Base-by-base conservation (phyloP, 2,888 invertebrate species). In the Brenthis daphne region DNA sequence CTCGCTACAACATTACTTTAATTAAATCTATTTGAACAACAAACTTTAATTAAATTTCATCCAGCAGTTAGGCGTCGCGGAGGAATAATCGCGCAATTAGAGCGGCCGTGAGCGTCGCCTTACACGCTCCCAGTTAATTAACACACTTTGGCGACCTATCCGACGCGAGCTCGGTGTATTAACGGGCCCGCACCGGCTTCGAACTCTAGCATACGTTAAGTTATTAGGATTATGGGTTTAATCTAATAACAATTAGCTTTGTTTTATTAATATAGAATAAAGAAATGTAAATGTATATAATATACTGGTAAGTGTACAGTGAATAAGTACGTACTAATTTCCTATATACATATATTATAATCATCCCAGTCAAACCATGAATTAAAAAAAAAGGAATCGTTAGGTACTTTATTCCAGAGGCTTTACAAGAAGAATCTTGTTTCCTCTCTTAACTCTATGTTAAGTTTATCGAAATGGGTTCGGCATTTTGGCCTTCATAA, bases 21-120 rank as follows among this genome's bases (percentile, higher is more conserved):
- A 93, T 93, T 93, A 93, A 93, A 93, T 93, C 93, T 93, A 93
- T 93, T 93, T 93, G 91, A 93, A 93, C 93, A 93, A 93, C 93
- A 93, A 93, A 93, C 89, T 93, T 93, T 93, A 93, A 93, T 93
- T 93, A 93, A 93, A 93, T 93, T 92, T 93, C 91, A 92, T 92
- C 91, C 88, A 90, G 90, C 92, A 92, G 93, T 93, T 92, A 91
- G 90, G 93, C 91, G 90, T 89, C 90, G 90, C 88, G 89, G 88
- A 90, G 92, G 91, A 90, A 91, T 92, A 92, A 92, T 92, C 92
- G 92, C 85, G 91, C 92, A 92, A 92, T 92, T 92, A 92, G 92
- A 90, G 90, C 90, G 90, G 85, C 91, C 90, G 90, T 90, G 89
- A 90, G 90, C 92, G 91, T 90, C 91, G 91, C 90, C 92, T 91